Percentiles rank a stretch among this genome's conserved stretches.
Conservation (phyloP, 2,797 vertebrate species). For the Ibycter americanus region DNA sequence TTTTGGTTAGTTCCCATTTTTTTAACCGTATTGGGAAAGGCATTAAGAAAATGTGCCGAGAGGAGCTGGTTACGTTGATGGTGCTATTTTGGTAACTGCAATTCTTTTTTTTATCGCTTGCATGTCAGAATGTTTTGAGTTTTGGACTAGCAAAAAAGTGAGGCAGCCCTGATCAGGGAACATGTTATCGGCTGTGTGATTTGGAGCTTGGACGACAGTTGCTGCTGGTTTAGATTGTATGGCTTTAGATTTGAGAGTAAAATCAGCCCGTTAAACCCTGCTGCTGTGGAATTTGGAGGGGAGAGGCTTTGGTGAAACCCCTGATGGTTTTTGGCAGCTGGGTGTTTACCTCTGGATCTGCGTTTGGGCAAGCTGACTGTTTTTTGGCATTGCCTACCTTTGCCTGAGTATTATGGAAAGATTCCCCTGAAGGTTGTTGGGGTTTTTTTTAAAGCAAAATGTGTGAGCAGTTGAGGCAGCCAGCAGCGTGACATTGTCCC, state of each 20-base stretch:
- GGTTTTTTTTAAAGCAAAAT: conserved; percentile 22
- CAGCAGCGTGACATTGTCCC: not conserved
- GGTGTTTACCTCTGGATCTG: conserved; percentile 2
- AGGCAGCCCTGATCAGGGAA: not conserved
- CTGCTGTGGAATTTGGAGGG: not conserved
- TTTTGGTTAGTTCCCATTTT: conserved; percentile 45
- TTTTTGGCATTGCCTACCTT: conserved; percentile 18
- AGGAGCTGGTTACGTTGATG: conserved; percentile 47
- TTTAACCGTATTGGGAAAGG: conserved; percentile 68
- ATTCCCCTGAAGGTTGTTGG: not conserved
- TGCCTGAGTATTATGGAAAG: not conserved
- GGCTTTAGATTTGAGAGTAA: not conserved
- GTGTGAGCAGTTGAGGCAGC: conserved; percentile 1
- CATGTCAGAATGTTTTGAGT: conserved; percentile 16
- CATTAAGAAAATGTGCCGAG: conserved; percentile 63
- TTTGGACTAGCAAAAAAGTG: not conserved
- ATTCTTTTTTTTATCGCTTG: not conserved
- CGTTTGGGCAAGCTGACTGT: not conserved
- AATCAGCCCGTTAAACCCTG: conserved; percentile 10
- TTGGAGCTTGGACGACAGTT: not conserved
- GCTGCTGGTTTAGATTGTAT: conserved; percentile 24
- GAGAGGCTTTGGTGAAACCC: not conserved
- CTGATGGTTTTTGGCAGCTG: not conserved
- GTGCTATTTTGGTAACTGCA: conserved; percentile 65
- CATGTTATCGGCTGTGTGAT: not conserved